A percentile compares a stretch with the other conserved stretches of the same genome.
phyloP scores from a whole-genome alignment of 2,888 invertebrate species.

The Patella caerulea region DNA sequence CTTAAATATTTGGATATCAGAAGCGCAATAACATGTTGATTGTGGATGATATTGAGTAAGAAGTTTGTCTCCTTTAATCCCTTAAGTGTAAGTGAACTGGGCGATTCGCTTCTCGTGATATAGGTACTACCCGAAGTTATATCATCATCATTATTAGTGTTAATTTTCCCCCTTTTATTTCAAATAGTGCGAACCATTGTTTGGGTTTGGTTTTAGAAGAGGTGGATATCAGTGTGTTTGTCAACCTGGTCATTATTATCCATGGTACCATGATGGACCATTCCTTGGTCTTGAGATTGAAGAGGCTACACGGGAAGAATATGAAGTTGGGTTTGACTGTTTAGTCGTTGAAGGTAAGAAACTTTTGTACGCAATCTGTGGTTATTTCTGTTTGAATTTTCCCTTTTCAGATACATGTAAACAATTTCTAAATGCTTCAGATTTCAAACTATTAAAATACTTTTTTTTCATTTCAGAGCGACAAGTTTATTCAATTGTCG shows the following conservation, averaged over 20 bases:
- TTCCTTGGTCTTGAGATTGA: constrained; percentile 95
- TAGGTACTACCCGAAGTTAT: no score
- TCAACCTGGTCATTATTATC: constrained; percentile 88
- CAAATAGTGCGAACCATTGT: constrained; percentile 90
- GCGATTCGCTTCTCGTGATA: no score
- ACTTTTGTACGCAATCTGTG: neutral
- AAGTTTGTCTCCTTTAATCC: no score
- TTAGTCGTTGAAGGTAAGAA: constrained; percentile 87
- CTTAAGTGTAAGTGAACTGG: no score
- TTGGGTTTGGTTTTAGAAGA: constrained; percentile 95
- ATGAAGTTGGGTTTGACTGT: constrained; percentile 90
- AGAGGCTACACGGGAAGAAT: constrained; percentile 91
- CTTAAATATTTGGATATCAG: no score
- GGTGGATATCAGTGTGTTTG: constrained; percentile 85
- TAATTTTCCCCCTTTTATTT: neutral
- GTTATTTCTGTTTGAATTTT: no score
- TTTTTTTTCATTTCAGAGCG: constrained; percentile 43
- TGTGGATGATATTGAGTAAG: no score
- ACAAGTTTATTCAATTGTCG: constrained; percentile 56
- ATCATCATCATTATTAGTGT: no score
- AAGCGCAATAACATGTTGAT: no score
- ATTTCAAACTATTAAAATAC: neutral
- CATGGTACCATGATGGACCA: constrained; percentile 88
- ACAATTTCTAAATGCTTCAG: no score
- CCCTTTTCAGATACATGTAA: no score